Percentiles rank a stretch among this genome's conserved stretches.
Conservation (phyloP, 2,797 vertebrate species). For the Spinus olivaceus region DNA sequence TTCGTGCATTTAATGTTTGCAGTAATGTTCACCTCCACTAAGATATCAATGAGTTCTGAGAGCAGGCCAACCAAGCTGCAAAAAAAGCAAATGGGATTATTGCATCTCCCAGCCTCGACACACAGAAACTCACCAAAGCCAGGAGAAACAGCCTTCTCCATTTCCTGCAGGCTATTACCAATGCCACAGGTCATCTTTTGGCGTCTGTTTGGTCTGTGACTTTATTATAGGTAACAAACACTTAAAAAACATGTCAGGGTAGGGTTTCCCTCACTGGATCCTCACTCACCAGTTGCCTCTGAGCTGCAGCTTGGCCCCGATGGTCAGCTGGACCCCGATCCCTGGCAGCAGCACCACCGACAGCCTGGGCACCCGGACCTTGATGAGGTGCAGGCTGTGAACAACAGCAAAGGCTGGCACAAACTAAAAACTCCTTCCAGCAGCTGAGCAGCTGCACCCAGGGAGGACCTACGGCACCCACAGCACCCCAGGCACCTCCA, state of each 20-base stretch:
- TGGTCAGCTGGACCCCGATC: background rate
- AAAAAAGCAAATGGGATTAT: background rate
- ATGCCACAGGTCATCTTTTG: background rate
- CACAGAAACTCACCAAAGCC: background rate
- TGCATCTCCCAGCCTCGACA: background rate
- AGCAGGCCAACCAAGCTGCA: slow-evolving; percentile 27
- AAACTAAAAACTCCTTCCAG: background rate
- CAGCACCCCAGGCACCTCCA: background rate
- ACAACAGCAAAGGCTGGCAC: background rate
- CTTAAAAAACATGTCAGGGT: rapidly evolving
- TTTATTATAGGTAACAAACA: background rate
- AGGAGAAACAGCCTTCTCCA: background rate
- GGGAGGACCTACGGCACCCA: rapidly evolving
- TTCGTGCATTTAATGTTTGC: background rate
- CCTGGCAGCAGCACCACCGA: background rate
- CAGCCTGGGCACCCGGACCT: background rate
- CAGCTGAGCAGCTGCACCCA: background rate
- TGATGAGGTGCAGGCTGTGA: slow-evolving; percentile 36
- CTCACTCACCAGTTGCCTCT: slow-evolving; percentile 18
- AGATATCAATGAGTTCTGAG: slow-evolving; percentile 1
- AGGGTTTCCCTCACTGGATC: rapidly evolving
- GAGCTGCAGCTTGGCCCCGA: background rate
- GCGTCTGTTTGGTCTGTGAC: background rate
- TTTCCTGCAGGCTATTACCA: background rate
- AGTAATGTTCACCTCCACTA: background rate